These are phyloP conservation scores for Creontiades dilutus DNA, from an alignment of 2,888 invertebrate genomes.

Conservation along the genomic window DNA sequence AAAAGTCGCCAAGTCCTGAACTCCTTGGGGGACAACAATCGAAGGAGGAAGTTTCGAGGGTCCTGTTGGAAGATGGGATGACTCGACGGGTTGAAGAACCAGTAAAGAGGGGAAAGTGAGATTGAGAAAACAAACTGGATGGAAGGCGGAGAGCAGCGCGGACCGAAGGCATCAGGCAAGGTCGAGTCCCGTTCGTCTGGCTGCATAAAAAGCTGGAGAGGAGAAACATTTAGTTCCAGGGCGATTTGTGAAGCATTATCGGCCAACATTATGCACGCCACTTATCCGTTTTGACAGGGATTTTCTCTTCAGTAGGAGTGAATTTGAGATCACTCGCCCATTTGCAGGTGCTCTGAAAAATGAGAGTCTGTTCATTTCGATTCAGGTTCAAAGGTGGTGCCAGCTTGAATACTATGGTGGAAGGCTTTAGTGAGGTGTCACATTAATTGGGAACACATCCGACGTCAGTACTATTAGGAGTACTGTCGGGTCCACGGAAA, in stretches of 20 bases:
- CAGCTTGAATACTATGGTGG: too few relatives aligned
- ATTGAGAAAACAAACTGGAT: constrained; percentile 24
- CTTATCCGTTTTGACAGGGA: not conserved
- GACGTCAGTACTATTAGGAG: too few relatives aligned
- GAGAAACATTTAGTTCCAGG: not conserved
- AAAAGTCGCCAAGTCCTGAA: not conserved
- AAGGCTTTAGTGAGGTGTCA: too few relatives aligned
- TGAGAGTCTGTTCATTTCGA: too few relatives aligned
- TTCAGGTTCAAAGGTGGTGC: too few relatives aligned
- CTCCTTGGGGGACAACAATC: not conserved
- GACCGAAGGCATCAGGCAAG: not conserved
- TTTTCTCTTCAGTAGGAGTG: not conserved
- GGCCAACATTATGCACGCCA: not conserved
- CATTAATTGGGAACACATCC: too few relatives aligned
- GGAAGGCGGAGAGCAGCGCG: not conserved
- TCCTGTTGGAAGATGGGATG: not conserved
- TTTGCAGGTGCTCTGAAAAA: too few relatives aligned
- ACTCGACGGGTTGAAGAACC: constrained; percentile 21
- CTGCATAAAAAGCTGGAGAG: not conserved
- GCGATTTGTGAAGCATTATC: not conserved
- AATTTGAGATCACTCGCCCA: not conserved
- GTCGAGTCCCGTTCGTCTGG: not conserved
- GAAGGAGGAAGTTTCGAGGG: not conserved
- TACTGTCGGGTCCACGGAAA: too few relatives aligned
- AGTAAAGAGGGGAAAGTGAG: not conserved